These are phyloP conservation scores for Salvelinus alpinus DNA, from an alignment of 2,113 vertebrate genomes.

Conservation along the genomic window DNA sequence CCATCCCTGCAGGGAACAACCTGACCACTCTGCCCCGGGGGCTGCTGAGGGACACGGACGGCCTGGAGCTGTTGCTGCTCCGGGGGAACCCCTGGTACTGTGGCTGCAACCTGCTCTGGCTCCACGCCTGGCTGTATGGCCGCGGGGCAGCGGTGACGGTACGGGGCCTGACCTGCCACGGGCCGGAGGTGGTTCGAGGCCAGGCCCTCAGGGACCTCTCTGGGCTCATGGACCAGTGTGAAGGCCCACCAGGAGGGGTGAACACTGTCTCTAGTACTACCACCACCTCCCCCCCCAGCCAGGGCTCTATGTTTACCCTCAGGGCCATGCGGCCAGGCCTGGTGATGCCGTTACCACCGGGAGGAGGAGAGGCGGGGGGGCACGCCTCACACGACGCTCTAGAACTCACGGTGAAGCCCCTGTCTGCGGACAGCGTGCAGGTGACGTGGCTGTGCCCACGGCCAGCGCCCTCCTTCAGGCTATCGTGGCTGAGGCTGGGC, in stretches of 20 bases:
- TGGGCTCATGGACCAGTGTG: conserved; percentile 87
- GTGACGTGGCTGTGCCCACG: conserved; percentile 84
- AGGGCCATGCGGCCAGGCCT: conserved; percentile 82
- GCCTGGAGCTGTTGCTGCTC: conserved; percentile 83
- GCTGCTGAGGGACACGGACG: conserved; percentile 86
- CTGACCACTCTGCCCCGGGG: conserved; percentile 87
- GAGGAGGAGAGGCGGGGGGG: conserved; percentile 58
- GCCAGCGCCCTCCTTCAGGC: conserved; percentile 83
- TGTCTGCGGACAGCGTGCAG: conserved; percentile 86
- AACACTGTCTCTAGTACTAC: conserved; percentile 67
- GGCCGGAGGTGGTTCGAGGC: conserved; percentile 84
- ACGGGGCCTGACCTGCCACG: conserved; percentile 88
- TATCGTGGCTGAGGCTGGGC: conserved; percentile 89
- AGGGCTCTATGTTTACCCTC: conserved; percentile 87
- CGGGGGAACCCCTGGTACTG: conserved; percentile 95
- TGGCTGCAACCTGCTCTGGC: conserved; percentile 90
- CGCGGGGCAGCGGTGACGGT: conserved; percentile 83
- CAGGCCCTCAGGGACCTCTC: conserved; percentile 84
- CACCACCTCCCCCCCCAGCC: conserved; percentile 72
- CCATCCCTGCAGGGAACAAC: conserved; percentile 75
- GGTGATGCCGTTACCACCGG: conserved; percentile 72
- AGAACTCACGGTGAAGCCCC: conserved; percentile 84
- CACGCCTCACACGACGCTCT: conserved; percentile 75
- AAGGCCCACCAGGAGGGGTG: conserved; percentile 68
- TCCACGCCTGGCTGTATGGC: conserved; percentile 86